Base-by-base conservation (phyloP, 2,797 vertebrate genomes). In the Muraenolepis orangiensis region DNA sequence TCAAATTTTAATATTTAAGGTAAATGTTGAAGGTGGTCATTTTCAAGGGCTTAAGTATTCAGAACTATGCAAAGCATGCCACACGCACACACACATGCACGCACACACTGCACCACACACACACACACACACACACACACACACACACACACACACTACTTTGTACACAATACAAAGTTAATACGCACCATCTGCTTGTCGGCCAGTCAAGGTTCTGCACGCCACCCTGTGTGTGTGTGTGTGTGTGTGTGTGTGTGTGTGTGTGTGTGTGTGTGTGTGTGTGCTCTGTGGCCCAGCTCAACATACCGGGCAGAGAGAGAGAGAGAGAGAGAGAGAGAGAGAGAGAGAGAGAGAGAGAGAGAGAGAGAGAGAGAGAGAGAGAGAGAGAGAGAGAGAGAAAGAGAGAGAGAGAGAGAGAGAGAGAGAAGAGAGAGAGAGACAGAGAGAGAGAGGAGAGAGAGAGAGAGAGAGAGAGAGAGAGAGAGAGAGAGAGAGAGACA, bases 181-280 rank as follows among this genome's bases (percentile, higher is more conserved):
- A 91, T 89, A 84, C 83, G 74, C 70, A 74, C 87, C 90, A 92
- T 92, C 90, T 93, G 91, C 87, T 88, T 78, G 68, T 70, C 34
- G 73, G 82, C 78, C 64, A 20, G 42, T 51, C 42, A 51, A 18
- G 42, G 42, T 51, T 51, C 42, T 51, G 42, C 20, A 16, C 18
- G 42, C 16, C 16, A 46, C 42, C 18, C 18, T 46, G 42, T 16
- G 16, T 51, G 80, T 87, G 87, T 90, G 91, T 51, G 80, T 87
- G 87, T 90, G 91, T 46, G 42, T 16, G 16, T 51, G 80, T 87
- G 87, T 90, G 91, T 46, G 42, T 16, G 16, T 51, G 80, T 87
- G 87, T 90, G 91, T 46, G 42, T 16, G 16, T 51, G 80, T 87
- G 87, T 90, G 91, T 46, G 42, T 16, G 16, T 51, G 80, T 87